A percentile compares a stretch with the other conserved stretches of the same genome.
Evolutionary conservation across 2,113 vertebrate genomes (phyloP).

Genomic region (Tyto alba): DNA sequence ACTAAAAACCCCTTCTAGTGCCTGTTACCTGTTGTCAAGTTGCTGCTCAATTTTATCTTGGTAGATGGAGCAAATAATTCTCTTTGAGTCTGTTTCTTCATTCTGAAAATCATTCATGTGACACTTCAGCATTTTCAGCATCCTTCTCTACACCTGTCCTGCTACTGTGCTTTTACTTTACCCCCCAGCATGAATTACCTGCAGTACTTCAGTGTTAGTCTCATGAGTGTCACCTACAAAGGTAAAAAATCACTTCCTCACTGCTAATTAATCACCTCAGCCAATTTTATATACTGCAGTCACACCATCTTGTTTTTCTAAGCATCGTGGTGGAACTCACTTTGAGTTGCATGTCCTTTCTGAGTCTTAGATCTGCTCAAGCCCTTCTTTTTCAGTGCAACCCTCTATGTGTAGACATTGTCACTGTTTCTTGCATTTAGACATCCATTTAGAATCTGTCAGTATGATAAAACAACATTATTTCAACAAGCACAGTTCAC

Average conservation of each 20-base stretch:
- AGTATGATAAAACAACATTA: not conserved
- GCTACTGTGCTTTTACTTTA: not conserved
- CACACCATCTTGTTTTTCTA: not conserved
- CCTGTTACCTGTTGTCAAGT: not conserved
- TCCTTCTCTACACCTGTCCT: not conserved
- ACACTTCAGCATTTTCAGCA: not conserved
- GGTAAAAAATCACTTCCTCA: not conserved
- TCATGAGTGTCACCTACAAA: not conserved
- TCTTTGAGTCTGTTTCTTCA: not conserved
- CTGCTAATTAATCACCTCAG: not conserved
- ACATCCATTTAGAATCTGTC: not conserved
- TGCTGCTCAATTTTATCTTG: not conserved
- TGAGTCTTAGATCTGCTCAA: not conserved
- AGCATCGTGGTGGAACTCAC: not conserved
- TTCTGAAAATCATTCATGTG: not conserved
- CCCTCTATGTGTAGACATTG: not conserved
- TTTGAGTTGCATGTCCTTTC: not conserved
- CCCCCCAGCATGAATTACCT: not conserved
- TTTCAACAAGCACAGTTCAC: not conserved
- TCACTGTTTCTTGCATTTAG: not conserved
- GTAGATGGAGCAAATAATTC: not conserved
- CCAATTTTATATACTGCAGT: not conserved
- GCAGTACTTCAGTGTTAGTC: not conserved
- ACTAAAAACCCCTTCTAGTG: not conserved
- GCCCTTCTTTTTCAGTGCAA: not conserved